Evolutionary conservation across 2,113 vertebrate species (phyloP).

Genomic region (Rostratula benghalensis): DNA sequence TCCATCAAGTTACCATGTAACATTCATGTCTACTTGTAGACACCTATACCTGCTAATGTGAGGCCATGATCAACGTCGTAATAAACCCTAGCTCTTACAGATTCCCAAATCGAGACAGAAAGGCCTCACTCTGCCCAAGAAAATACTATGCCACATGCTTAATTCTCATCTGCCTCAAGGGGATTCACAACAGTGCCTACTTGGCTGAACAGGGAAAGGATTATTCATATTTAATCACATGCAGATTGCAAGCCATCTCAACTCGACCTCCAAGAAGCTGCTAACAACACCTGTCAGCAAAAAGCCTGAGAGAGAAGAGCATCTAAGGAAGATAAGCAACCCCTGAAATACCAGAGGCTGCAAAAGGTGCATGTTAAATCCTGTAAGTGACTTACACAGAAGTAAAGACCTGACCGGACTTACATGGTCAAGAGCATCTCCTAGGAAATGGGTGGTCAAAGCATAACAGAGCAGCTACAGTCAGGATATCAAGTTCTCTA

Average conservation of each 20-base stretch:
- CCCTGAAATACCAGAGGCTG: background rate
- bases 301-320: background rate
- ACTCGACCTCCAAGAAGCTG: slow-evolving; percentile 36
- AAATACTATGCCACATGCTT: background rate
- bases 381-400: background rate
- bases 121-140: background rate
- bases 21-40: background rate
- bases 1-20: background rate
- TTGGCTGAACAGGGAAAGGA: slow-evolving; percentile 9
- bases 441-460: background rate
- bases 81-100: background rate
- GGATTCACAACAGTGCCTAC: slow-evolving; percentile 9
- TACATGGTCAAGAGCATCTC: background rate
- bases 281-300: slow-evolving; percentile 20
- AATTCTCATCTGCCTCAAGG: background rate
- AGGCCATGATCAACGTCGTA: background rate
- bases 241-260: background rate
- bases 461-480: background rate
- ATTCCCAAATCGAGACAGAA: background rate
- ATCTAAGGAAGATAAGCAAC: background rate
- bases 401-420: background rate
- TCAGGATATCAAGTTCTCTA: background rate
- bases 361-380: background rate
- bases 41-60: accelerated
- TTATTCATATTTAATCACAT: slow-evolving; percentile 50